phyloP scores from a whole-genome alignment of 1,140 invertebrate genomes.

The Lasioglossum baleicum region DNA sequence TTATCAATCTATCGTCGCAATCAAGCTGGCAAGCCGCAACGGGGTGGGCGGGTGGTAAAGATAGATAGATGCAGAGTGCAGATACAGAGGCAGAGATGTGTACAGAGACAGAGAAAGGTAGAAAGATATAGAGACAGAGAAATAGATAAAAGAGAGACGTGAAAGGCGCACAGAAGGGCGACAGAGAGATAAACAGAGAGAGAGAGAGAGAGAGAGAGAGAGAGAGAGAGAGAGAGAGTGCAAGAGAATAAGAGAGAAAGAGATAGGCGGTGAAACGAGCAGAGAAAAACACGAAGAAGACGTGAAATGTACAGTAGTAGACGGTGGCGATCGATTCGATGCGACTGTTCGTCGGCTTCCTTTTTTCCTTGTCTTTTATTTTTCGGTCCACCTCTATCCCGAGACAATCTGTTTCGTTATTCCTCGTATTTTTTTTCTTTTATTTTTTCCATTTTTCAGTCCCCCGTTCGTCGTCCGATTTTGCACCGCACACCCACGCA shows the following conservation, averaged over 20 bases:
- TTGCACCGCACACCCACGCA: constrained; percentile 73
- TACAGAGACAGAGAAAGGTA: not conserved
- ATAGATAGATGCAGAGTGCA: constrained; percentile 29
- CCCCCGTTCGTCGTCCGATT: constrained; percentile 63
- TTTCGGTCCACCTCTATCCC: not conserved
- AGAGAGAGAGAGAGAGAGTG: constrained; percentile 26
- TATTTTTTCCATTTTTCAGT: not conserved
- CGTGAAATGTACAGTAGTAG: constrained; percentile 23
- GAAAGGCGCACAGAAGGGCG: constrained; percentile 2
- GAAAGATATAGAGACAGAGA: constrained; percentile 16
- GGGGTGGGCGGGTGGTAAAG: not conserved
- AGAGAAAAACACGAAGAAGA: constrained; percentile 41
- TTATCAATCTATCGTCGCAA: not conserved
- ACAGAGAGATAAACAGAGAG: constrained; percentile 15
- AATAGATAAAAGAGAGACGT: constrained; percentile 7
- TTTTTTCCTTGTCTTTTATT: not conserved
- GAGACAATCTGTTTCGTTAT: not conserved
- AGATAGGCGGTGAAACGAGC: constrained; percentile 1
- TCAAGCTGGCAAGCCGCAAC: constrained; percentile 13
- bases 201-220: constrained; percentile 30
- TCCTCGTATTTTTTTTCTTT: not conserved
- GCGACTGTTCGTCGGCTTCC: not conserved
- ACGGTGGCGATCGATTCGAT: constrained; percentile 15
- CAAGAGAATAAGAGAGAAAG: constrained; percentile 4
- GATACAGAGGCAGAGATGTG: not conserved